Evolutionary conservation across 2,797 vertebrate genomes (phyloP).

Genomic region (Acanthornis magna): DNA sequence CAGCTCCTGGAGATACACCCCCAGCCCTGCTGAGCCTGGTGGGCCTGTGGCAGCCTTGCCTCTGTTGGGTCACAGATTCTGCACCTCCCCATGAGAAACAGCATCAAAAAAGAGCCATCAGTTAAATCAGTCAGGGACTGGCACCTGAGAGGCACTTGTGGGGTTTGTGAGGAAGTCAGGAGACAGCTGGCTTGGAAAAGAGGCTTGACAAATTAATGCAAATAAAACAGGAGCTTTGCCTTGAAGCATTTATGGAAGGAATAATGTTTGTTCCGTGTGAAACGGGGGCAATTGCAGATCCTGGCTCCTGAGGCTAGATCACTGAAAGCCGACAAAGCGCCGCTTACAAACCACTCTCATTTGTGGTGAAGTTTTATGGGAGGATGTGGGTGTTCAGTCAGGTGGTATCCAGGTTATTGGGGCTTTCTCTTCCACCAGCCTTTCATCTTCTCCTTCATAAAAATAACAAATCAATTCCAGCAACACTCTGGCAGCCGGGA

Average conservation of each 20-base stretch:
- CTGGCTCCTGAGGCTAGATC: neutral
- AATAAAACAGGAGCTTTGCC: neutral
- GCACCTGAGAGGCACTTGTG: neutral
- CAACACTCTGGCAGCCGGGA: neutral
- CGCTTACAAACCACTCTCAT: neutral
- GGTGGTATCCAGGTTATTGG: neutral
- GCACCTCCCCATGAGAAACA: rapidly evolving
- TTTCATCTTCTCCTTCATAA: neutral
- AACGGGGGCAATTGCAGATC: neutral
- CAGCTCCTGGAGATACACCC: neutral
- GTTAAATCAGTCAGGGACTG: neutral
- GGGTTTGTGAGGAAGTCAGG: neutral
- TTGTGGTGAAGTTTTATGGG: neutral
- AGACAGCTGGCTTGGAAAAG: neutral
- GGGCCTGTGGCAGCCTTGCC: neutral
- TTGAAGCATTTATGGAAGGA: neutral
- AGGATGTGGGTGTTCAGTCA: neutral
- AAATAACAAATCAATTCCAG: neutral
- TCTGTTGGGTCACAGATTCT: neutral
- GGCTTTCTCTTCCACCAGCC: neutral
- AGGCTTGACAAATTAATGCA: neutral
- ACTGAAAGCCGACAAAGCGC: neutral
- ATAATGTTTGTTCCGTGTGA: neutral
- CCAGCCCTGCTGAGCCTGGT: neutral
- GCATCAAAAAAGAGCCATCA: neutral